Conservation (phyloP, 2,888 invertebrate species). For the Atethmia centrago region DNA sequence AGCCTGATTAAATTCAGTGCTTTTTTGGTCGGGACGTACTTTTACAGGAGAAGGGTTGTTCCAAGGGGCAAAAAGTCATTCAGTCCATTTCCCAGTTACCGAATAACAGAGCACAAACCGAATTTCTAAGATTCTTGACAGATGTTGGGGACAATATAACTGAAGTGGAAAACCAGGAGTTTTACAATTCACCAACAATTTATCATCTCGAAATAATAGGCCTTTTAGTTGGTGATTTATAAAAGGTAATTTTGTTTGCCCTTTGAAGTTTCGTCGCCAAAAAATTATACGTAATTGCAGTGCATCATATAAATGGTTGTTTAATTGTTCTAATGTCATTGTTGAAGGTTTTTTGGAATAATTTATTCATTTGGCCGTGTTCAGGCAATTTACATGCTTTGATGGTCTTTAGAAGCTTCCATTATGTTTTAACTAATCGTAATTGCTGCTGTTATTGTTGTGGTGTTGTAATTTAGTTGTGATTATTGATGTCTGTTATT, state of each 20-base stretch:
- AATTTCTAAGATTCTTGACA: conserved; percentile 62
- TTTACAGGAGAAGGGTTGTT: conserved; percentile 33
- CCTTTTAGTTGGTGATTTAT: conserved; percentile 49
- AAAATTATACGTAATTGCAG: conserved; percentile 58
- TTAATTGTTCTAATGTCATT: conserved; percentile 54
- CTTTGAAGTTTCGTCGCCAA: conserved; percentile 51
- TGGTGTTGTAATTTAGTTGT: conserved; percentile 23
- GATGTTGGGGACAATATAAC: conserved; percentile 58
- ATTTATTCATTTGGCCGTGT: conserved; percentile 53
- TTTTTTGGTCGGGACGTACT: conserved; percentile 17
- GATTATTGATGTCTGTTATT: conserved; percentile 2
- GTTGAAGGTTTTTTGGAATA: conserved; percentile 32
- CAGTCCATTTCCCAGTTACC: conserved; percentile 10
- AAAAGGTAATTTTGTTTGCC: conserved; percentile 55
- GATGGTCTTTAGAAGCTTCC: conserved; percentile 26
- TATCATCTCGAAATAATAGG: conserved; percentile 55
- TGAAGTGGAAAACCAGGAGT: conserved; percentile 54
- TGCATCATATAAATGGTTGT: conserved; percentile 50
- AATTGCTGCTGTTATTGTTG: conserved; percentile 26
- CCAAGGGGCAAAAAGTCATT: conserved; percentile 2
- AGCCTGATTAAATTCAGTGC: conserved; percentile 29
- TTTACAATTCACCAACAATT: conserved; percentile 61
- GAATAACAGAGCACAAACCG: conserved; percentile 34
- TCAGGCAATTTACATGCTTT: conserved; percentile 43
- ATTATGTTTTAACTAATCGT: conserved; percentile 34